Evolutionary conservation across 2,797 vertebrate genomes (phyloP).

Genomic region (Cynopterus sphinx): DNA sequence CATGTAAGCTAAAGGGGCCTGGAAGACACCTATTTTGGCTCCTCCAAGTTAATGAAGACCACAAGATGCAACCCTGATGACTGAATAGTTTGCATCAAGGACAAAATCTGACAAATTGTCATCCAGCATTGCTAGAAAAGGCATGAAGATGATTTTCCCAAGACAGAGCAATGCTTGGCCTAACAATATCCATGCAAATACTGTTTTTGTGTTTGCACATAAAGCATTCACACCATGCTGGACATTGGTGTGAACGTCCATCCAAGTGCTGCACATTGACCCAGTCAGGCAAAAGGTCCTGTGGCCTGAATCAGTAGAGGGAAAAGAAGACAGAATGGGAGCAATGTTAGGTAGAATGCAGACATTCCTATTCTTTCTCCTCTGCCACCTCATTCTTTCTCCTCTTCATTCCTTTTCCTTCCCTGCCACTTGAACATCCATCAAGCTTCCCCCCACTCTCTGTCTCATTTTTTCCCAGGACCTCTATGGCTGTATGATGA

Average conservation of each 20-base stretch:
- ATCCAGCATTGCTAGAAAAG: slow-evolving; percentile 95
- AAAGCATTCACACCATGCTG: slow-evolving; percentile 91
- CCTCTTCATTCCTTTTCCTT: background rate
- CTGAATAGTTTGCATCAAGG: slow-evolving; percentile 90
- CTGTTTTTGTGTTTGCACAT: slow-evolving; percentile 92
- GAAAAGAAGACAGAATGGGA: background rate
- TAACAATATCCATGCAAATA: slow-evolving; percentile 93
- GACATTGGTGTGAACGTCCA: slow-evolving; percentile 40
- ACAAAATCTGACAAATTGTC: slow-evolving; percentile 95
- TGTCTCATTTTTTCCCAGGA: slow-evolving; percentile 82
- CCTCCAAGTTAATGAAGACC: slow-evolving; percentile 96
- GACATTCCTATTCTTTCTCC: background rate
- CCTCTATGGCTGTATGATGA: slow-evolving; percentile 92
- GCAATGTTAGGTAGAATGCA: background rate
- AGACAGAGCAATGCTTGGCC: slow-evolving; percentile 94
- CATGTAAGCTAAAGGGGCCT: slow-evolving; percentile 93
- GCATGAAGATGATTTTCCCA: slow-evolving; percentile 96
- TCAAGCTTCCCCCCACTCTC: background rate
- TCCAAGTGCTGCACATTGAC: slow-evolving; percentile 91
- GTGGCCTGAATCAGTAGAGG: background rate
- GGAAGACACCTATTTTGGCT: slow-evolving; percentile 94
- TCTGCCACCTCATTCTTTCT: background rate
- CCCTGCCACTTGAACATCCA: background rate
- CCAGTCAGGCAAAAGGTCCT: slow-evolving; percentile 95
- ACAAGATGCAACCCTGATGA: slow-evolving; percentile 93